Conservation (phyloP, 1,140 invertebrate genomes). For the Galleria mellonella region DNA sequence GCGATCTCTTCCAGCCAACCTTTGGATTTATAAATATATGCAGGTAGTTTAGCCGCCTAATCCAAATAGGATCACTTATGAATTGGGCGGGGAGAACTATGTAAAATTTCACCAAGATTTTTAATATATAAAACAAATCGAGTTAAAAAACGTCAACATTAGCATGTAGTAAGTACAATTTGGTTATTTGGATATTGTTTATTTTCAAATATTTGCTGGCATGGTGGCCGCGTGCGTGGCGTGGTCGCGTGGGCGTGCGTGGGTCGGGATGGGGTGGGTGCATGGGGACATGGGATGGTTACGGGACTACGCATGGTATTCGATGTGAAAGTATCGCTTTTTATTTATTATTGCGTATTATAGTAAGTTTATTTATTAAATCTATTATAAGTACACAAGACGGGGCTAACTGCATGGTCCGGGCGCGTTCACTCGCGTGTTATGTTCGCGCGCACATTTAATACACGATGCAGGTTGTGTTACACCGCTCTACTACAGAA, state of each 20-base stretch:
- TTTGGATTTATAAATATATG: too few relatives aligned
- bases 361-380: neutral
- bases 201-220: too few relatives aligned
- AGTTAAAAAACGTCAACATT: neutral
- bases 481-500: neutral
- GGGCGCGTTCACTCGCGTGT: slow-evolving; percentile 26
- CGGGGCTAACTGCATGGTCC: slow-evolving; percentile 72
- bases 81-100: too few relatives aligned
- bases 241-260: neutral
- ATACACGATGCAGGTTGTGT: neutral
- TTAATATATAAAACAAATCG: too few relatives aligned
- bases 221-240: neutral
- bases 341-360: slow-evolving; percentile 2
- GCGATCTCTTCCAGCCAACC: too few relatives aligned
- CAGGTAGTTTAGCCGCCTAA: too few relatives aligned
- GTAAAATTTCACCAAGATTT: too few relatives aligned
- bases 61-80: too few relatives aligned
- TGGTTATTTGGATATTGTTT: neutral
- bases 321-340: slow-evolving; percentile 1
- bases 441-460: too few relatives aligned
- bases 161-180: neutral
- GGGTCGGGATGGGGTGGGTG: neutral
- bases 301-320: neutral
- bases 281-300: neutral
- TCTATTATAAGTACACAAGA: slow-evolving; percentile 1